Base-by-base conservation (phyloP, 2,888 invertebrate species). In the Parascotia fuliginaria region DNA sequence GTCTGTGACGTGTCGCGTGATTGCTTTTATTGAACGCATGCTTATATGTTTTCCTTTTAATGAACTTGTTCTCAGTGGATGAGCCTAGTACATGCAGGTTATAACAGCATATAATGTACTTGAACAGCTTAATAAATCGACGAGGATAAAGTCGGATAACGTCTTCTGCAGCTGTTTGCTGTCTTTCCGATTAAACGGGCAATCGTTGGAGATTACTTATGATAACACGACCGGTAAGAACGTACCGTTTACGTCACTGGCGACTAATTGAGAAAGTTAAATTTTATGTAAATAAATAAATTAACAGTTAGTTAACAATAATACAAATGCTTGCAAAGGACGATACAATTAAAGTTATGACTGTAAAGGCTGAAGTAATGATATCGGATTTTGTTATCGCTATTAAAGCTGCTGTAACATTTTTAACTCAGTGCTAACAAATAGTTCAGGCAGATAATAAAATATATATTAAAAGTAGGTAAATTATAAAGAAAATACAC, bases 1-100 rank as follows among this genome's bases (percentile, higher is more conserved):
- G 74, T 64, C 69, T 72, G 65, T 72, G 72, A 77, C 73, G 75
- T 78, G 77, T 77, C 72, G 65, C 64, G 54, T 66, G 74, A 77
- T 75, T 81, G 72, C 68, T 81, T 81, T 81, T 82, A 82, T 82
- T 80, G 75, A 70, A 54, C 54, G 39, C 44, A 62, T 55, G 63
- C 53, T 62, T 64, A 61, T 73, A 73, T 64, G 55, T 77, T 71
- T 72, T 67, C 70, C 62, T 73, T 79, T 81, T 82, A 81, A 80
- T 83, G 76, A 80, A 84, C 81, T 79, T 76, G 82, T 81, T 76
- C 70, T 60, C 51, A 52, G 62, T 50, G 57, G 60, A 61, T 60
- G 50, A 62, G 63, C 53, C 66, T 64, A 59, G 64, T 51, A 61
- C 62, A 63, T 65, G 56, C 60, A 51, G 49, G 61, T 62, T 67